Conservation (phyloP, 1,140 invertebrate species). For the Rhopalosiphum maidis region DNA sequence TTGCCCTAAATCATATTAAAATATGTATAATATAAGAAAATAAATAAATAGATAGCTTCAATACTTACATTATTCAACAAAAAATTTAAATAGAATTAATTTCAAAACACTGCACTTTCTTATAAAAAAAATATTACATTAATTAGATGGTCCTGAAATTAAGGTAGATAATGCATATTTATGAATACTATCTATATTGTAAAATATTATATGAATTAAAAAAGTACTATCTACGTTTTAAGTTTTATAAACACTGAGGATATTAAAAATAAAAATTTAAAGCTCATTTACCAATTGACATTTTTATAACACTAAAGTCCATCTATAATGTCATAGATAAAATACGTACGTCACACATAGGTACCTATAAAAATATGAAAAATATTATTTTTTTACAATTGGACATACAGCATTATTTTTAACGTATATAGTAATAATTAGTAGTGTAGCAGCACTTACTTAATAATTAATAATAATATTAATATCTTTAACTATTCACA, state of each 20-base stretch:
- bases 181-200: too few species aligned
- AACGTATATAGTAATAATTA: not conserved
- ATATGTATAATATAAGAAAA: not conserved
- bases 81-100: not conserved
- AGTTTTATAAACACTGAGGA: not conserved
- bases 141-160: too few species aligned
- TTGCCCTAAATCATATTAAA: not conserved
- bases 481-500: not conserved
- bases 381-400: not conserved
- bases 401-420: not conserved
- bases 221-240: not conserved
- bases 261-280: not conserved
- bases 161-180: too few species aligned
- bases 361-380: not conserved
- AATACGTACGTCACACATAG: not conserved
- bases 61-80: not conserved
- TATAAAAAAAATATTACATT: not conserved
- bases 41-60: not conserved
- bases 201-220: too few species aligned
- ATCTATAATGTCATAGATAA: not conserved
- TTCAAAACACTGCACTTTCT: not conserved
- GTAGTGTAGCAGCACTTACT: not conserved
- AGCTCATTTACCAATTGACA: not conserved
- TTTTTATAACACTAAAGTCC: not conserved
- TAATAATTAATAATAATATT: not conserved